phyloP scores from a whole-genome alignment of 1,140 invertebrate species.

The Drosophila grimshawi region DNA sequence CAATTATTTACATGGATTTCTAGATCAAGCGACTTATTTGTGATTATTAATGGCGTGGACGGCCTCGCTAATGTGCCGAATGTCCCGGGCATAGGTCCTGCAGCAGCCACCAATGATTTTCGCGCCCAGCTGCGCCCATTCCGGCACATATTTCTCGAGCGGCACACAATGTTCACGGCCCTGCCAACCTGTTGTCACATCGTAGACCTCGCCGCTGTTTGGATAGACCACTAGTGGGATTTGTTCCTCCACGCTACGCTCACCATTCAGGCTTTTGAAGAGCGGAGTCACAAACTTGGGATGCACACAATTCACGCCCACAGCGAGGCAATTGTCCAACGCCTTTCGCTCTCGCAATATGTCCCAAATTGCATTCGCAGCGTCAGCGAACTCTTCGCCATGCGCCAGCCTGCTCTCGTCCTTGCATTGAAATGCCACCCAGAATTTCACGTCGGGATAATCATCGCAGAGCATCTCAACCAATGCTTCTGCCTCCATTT shows the following conservation, averaged over 20 bases:
- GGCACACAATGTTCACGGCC: conserved; percentile 85
- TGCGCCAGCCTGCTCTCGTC: conserved; percentile 89
- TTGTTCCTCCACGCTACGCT: conserved; percentile 59
- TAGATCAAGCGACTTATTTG: conserved; percentile 60
- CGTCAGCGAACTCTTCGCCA: conserved; percentile 90
- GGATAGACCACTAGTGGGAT: conserved; percentile 89
- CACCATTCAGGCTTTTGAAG: conserved; percentile 85
- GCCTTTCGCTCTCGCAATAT: conserved; percentile 87
- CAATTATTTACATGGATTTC: conserved; percentile 28
- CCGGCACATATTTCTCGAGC: conserved; percentile 87
- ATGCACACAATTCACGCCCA: conserved; percentile 94
- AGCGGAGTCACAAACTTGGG: conserved; percentile 87
- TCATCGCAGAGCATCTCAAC: conserved; percentile 90
- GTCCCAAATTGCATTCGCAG: conserved; percentile 83
- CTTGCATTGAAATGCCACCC: conserved; percentile 87
- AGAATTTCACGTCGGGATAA: conserved; percentile 91
- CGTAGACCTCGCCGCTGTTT: conserved; percentile 89
- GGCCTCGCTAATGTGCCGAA: conserved; percentile 85
- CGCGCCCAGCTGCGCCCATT: conserved; percentile 90
- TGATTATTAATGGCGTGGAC: conserved; percentile 72
- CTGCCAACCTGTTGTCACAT: conserved; percentile 86
- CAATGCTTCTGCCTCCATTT: conserved; percentile 92
- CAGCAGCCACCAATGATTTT: conserved; percentile 93
- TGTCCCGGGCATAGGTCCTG: conserved; percentile 88
- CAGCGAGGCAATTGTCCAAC: conserved; percentile 90